Evolutionary conservation across 2,797 vertebrate genomes (phyloP), one percentile per base, ranked within the genome.

Genomic region (Crypturellus tataupa): DNA sequence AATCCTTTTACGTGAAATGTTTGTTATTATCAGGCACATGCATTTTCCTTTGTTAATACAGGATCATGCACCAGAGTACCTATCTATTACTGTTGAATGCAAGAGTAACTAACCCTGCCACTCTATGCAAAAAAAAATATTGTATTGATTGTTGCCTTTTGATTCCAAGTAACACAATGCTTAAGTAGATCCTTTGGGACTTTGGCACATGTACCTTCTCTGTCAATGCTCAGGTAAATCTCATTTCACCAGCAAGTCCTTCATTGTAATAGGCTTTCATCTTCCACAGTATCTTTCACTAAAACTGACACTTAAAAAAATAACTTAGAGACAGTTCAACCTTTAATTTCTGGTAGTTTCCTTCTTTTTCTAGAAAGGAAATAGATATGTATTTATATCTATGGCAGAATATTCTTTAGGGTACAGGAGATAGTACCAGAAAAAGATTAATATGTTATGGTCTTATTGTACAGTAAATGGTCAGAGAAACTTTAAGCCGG

Each of bases 221-320:
- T 76, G 17, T 24, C 31, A 20, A 23, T 23, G 10, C 0, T 31
- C 15, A 35, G 12, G 24, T 29, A 21, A 20, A 23, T 55, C 51
- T 87, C 40, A 7, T 5, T 5, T 69, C 44, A 59, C 12, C 40
- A 64, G 49, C 20, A 47, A n/a, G 17, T 3, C 40, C 40, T 58
- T 27, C 9, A 7, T 1, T 56, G 23, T 25, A 55, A 11, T 0
- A 58, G 37, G 11, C 8, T 16, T 79, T 62, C 5, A 1, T 4
- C 17, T 79, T 13, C 79, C 5, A 1, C 16, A 69, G 14, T 17
- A 17, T 27, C 51, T 77, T 65, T 60, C 72, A 80, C 35, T 47
- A 75, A 85, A 56, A 2, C 44, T 3, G 27, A 10, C 0, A 0
- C 10, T 39, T 39, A 39, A 71, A 80, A 63, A 3, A 13, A 12